phyloP scores from a whole-genome alignment of 2,113 vertebrate species.

The Isurus oxyrinchus region DNA sequence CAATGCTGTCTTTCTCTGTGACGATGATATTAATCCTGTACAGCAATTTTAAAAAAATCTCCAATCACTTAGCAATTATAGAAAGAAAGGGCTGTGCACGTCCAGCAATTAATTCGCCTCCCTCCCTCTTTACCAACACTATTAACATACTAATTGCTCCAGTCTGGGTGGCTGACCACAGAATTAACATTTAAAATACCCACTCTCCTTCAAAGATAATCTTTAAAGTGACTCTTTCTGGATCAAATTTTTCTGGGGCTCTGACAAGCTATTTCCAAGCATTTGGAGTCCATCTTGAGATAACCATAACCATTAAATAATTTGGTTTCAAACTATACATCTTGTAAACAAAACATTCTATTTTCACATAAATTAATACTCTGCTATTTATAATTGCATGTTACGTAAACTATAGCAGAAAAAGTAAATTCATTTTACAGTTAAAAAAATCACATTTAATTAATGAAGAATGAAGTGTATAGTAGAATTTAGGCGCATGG shows the following conservation, averaged over 20 bases:
- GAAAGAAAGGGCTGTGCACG: background rate
- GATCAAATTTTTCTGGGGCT: background rate
- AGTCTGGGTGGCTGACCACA: background rate
- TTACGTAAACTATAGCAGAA: no score
- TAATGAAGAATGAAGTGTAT: no score
- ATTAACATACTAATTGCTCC: background rate
- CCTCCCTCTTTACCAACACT: background rate
- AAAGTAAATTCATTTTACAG: no score
- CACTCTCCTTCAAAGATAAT: background rate
- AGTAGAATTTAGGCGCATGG: no score
- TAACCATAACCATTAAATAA: no score
- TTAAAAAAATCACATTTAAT: no score
- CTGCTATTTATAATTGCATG: no score
- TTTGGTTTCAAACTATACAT: no score
- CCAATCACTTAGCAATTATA: background rate
- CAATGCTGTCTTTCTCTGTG: background rate
- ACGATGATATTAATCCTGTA: background rate
- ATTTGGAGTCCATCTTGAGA: no score
- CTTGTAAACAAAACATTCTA: no score
- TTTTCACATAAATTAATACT: no score
- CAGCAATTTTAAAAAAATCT: background rate
- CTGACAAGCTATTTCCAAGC: no score
- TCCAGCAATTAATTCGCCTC: background rate
- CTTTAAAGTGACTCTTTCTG: background rate
- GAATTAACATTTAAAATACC: background rate